Evolutionary conservation across 2,888 invertebrate species (phyloP), one percentile per base, ranked within the genome.

Genomic region (Patella depressa): DNA sequence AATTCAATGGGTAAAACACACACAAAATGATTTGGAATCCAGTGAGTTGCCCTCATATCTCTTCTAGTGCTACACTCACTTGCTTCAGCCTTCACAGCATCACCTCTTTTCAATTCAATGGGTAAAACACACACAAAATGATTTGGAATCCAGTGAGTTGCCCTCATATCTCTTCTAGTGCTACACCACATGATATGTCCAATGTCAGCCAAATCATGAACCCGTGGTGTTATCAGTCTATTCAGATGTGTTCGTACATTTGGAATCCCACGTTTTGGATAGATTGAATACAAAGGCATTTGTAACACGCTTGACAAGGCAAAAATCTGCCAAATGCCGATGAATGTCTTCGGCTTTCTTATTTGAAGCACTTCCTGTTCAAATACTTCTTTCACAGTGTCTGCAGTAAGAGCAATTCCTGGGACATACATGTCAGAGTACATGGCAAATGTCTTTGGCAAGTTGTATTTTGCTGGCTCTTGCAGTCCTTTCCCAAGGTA

Each of bases 211-310:
- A 57, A 54, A n/a, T 72, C 57, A 17, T 34, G 1, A 34, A 17
- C 53, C 53, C 71, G 19, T 53, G 76, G 78, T 19, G 45, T 5
- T 17, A 78, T 74, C 15, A 73, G 17, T 54, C 80, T 73, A 55
- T 80, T 19, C 9, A 78, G 73, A 65, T 77, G 74, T 59, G 24
- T 70, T 34, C 72, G 11, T 19, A 78, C 78, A 34, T 72, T 65
- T 34, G 74, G 71, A 71, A 75, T 78, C 3, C 78, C 78, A 55
- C 74, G 54, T 24, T 74, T 70, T 45, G 80, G 80, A 71, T 78
- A 80, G 57, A 71, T 65, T 53, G 74, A 75, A 34, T 70, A 70
- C 15, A 78, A 69, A 74, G 74, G 76, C 45, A 72, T 73, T 53
- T 80, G 54, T 17, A 80, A 71, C 19, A 76, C 74, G 74, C 69